A percentile compares a stretch with the other conserved stretches of the same genome.
Conservation (phyloP, 2,113 vertebrate species). For the Pelusios castaneus region DNA sequence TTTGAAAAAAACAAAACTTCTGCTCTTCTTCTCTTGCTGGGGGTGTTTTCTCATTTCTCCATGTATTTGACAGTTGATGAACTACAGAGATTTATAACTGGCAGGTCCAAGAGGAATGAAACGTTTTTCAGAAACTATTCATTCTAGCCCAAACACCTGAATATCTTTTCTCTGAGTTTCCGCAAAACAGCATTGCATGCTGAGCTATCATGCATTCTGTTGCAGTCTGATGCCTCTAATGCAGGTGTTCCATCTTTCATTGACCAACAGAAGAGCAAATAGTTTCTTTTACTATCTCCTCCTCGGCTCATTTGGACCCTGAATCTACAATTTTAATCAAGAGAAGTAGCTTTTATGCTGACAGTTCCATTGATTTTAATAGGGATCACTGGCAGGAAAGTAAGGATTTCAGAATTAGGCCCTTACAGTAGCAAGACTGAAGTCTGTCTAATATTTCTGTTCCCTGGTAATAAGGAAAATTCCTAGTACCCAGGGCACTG, state of each 20-base stretch:
- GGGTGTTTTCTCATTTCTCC: not conserved
- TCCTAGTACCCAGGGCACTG: not conserved
- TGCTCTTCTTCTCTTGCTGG: fast-evolving
- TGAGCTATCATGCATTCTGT: not conserved
- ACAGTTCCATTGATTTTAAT: not conserved
- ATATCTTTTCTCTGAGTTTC: not conserved
- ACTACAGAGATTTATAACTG: not conserved
- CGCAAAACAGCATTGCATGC: not conserved
- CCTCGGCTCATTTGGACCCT: not conserved
- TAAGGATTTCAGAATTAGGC: not conserved
- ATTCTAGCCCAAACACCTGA: not conserved
- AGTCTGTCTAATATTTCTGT: not conserved
- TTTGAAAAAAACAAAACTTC: not conserved
- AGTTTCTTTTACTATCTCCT: not conserved
- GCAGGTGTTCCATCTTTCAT: not conserved
- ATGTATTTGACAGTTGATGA: not conserved
- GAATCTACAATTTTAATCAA: not conserved
- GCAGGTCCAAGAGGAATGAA: not conserved
- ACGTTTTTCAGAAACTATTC: not conserved
- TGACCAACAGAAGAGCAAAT: not conserved
- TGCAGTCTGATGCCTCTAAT: not conserved
- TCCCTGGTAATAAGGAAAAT: not conserved
- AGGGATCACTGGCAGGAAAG: not conserved
- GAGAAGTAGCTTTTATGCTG: not conserved
- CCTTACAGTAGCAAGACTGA: not conserved